Conservation (phyloP, 2,888 invertebrate genomes). For the Stenoptilia bipunctidactyla region DNA sequence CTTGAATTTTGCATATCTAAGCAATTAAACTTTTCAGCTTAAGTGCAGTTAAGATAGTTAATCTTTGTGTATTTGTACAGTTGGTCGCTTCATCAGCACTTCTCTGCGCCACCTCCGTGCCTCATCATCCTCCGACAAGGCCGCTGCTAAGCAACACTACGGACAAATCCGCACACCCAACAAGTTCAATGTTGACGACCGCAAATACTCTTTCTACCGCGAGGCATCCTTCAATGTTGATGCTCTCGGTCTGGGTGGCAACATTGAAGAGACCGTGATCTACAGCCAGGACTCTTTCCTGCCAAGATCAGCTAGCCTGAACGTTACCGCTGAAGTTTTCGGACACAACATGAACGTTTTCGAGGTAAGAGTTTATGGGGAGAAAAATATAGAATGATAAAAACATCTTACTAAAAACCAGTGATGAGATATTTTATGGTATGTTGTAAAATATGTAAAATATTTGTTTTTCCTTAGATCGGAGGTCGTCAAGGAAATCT, state of each 20-base stretch:
- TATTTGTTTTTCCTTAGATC: slow-evolving; percentile 32
- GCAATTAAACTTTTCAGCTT: too few relatives aligned
- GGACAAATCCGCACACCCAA: slow-evolving; percentile 65
- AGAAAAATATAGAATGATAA: too few relatives aligned
- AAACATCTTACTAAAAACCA: too few relatives aligned
- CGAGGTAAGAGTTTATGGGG: slow-evolving; percentile 58
- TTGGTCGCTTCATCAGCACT: slow-evolving; percentile 88
- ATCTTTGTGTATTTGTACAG: too few relatives aligned
- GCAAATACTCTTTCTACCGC: slow-evolving; percentile 84
- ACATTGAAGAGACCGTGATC: slow-evolving; percentile 79
- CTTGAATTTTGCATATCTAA: too few relatives aligned
- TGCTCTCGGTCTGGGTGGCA: slow-evolving; percentile 77
- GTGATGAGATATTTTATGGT: too few relatives aligned
- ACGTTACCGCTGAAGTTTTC: slow-evolving; percentile 83
- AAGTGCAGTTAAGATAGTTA: too few relatives aligned
- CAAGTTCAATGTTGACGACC: slow-evolving; percentile 76
- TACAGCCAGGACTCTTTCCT: slow-evolving; percentile 87
- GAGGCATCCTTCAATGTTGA: slow-evolving; percentile 81
- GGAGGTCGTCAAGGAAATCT: slow-evolving; percentile 84
- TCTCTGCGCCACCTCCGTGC: slow-evolving; percentile 84
- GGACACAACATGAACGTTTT: slow-evolving; percentile 83
- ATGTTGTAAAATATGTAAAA: too few relatives aligned
- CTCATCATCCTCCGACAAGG: slow-evolving; percentile 82
- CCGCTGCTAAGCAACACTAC: slow-evolving; percentile 62
- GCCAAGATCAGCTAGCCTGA: slow-evolving; percentile 78